These are phyloP conservation scores for Nomada fucata DNA, from an alignment of 2,888 invertebrate genomes.

Conservation along the genomic window DNA sequence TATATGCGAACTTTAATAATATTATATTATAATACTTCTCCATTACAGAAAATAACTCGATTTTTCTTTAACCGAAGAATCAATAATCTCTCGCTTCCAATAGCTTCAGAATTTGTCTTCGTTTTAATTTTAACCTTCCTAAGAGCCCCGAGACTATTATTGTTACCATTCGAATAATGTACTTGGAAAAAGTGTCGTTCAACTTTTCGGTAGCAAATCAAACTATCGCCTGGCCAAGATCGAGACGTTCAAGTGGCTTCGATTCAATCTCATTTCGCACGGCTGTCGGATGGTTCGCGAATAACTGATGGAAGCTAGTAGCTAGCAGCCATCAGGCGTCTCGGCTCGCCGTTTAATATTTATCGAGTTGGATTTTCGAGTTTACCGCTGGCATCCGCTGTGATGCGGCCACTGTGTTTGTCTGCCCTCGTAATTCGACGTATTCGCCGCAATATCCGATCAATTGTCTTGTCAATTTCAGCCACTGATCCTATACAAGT, in stretches of 20 bases:
- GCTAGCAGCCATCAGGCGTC: slow-evolving; percentile 29
- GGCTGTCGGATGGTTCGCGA: slow-evolving; percentile 41
- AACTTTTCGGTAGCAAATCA: neutral
- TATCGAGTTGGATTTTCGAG: slow-evolving; percentile 48
- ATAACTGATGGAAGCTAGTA: slow-evolving; percentile 36
- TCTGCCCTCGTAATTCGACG: slow-evolving; percentile 23
- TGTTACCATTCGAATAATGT: neutral
- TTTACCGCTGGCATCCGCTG: slow-evolving; percentile 23
- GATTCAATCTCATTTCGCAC: slow-evolving; percentile 46
- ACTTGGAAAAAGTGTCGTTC: neutral
- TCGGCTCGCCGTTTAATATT: slow-evolving; percentile 35
- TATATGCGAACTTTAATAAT: no score
- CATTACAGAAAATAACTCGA: no score
- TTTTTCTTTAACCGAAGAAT: no score
- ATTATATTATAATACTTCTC: no score
- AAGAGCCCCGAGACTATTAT: no score
- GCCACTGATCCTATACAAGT: neutral
- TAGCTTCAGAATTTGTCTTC: no score
- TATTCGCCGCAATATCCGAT: slow-evolving; percentile 20
- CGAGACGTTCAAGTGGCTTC: slow-evolving; percentile 15
- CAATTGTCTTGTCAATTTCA: slow-evolving; percentile 21
- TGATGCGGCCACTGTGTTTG: slow-evolving; percentile 24
- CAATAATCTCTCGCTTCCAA: no score
- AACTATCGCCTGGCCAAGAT: slow-evolving; percentile 13
- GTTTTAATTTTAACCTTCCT: no score